These are phyloP conservation scores for Pteronotus mesoamericanus DNA, from an alignment of 2,797 vertebrate genomes.

Conservation along the genomic window DNA sequence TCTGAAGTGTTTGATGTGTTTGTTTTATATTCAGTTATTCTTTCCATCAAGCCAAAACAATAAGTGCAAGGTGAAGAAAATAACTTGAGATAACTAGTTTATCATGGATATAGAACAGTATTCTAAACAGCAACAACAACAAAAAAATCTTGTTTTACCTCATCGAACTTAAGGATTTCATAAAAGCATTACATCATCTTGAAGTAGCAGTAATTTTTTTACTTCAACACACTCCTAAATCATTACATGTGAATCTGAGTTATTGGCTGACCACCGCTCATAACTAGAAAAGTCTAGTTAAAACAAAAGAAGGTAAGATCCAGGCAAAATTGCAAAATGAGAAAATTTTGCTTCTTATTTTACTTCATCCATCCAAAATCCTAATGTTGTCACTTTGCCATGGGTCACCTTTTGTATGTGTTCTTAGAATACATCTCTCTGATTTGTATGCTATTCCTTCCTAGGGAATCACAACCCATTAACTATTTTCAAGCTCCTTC, in stretches of 20 bases:
- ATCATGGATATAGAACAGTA: neutral
- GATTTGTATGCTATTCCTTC: neutral
- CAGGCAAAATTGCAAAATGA: neutral
- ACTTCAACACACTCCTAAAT: neutral
- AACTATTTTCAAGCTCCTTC: neutral
- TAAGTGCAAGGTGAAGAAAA: neutral
- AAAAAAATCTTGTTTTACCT: neutral
- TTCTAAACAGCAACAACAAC: neutral
- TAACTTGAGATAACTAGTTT: neutral
- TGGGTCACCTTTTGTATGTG: neutral
- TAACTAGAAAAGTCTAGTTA: neutral
- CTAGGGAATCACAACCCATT: neutral
- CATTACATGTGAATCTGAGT: neutral
- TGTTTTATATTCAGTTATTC: neutral
- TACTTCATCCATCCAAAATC: neutral
- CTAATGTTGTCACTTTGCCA: neutral
- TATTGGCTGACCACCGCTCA: neutral
- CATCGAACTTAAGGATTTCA: neutral
- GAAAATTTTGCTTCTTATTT: neutral
- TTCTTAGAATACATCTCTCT: neutral
- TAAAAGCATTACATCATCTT: neutral
- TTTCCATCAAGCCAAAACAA: neutral
- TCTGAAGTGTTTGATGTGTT: neutral
- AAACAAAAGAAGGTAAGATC: neutral
- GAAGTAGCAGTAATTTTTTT: neutral